Percentiles rank a stretch among this genome's conserved stretches.
Evolutionary conservation across 2,888 invertebrate genomes (phyloP).

Genomic region (Tipula helvola): DNA sequence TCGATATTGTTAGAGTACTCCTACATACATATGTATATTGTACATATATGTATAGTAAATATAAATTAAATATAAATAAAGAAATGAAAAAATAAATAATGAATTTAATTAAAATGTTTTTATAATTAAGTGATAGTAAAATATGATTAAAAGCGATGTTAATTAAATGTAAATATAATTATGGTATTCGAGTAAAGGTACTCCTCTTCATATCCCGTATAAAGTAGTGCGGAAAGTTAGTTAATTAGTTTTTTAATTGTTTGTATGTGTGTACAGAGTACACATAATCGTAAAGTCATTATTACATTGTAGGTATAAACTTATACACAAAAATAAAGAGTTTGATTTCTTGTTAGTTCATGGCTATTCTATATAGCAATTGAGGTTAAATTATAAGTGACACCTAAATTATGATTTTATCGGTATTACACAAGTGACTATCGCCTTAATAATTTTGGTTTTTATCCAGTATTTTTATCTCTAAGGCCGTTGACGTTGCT

Average conservation of each 20-base stretch:
- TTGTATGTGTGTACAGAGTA: background rate
- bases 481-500: no score
- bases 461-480: no score
- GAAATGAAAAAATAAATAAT: background rate
- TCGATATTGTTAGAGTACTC: background rate
- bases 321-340: background rate
- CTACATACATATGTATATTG: no score
- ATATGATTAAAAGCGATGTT: background rate
- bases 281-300: background rate
- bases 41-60: no score
- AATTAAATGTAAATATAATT: background rate
- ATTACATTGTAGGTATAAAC: background rate
- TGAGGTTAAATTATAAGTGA: background rate
- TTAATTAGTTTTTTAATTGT: background rate
- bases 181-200: background rate
- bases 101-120: background rate
- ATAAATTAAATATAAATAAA: background rate
- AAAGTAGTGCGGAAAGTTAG: background rate
- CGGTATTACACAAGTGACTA: background rate
- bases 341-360: background rate
- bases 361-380: background rate
- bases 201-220: background rate
- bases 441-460: background rate
- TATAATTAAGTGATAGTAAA: background rate
- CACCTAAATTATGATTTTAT: background rate